Evolutionary conservation across 1,140 invertebrate species (phyloP), one percentile per base, ranked within the genome.

Genomic region (Polypedilum pembai): DNA sequence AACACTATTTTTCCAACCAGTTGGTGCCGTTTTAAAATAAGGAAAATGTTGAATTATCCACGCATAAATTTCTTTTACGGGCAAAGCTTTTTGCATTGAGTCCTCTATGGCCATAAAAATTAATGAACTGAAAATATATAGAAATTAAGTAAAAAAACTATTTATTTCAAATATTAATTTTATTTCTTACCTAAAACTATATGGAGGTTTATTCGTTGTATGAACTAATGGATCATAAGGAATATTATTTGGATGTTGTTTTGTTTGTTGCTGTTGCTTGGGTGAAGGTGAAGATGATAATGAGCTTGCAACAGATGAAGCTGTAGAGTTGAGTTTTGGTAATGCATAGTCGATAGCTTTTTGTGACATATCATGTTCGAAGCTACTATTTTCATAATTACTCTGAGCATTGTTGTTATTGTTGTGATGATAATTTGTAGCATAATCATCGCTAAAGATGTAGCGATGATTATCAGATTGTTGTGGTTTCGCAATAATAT

Each of bases 81-180:
- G 94, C 74, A 97, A 80, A 7, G 94, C 94, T 81, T 96, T 93
- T 66, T 89, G 88, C 4, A 90, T 87, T 0, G 94, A 95, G 77
- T 94, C 93, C 82, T 98, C 95, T 77, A 98, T 96, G 18, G 95
- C 95, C 95, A 98, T 97, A 84, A 98, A 98, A 78, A 98, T 98
- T 41, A 98, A 87, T 82, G 94, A 96, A 76, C 93, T 96, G 83
- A 94, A 96, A 75, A 40, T 18, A 17, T 66, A 41, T 24, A 75
- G 18, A 72, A 21, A 45, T 75, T 40, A 24, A 66, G n/a, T n/a
- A n/a, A n/a, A n/a, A n/a, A n/a, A n/a, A n/a, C n/a, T n/a, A 12
- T 12, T 56, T 4, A n/a, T n/a, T 56, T 15, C 12, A 56, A 15
- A 3, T 5, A 33, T 33, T 56, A 56, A 15, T 1, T 4, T 12